A percentile compares a stretch with the other conserved stretches of the same genome.
phyloP scores from a whole-genome alignment of 2,113 vertebrate species.

The Tympanuchus pallidicinctus region DNA sequence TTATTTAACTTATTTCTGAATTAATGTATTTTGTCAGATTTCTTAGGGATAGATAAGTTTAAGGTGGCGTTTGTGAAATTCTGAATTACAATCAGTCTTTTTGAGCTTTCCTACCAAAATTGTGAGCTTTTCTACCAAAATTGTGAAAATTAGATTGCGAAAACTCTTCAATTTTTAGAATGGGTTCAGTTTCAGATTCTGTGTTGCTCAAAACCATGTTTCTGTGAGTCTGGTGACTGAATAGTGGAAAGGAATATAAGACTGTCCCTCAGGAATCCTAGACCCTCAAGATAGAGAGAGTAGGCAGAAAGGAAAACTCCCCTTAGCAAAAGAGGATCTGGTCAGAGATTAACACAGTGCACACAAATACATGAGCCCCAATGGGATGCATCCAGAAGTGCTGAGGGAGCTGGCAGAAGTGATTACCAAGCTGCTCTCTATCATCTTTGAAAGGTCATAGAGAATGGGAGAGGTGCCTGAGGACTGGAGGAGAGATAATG shows the following conservation, averaged over 20 bases:
- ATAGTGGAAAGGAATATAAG: neutral
- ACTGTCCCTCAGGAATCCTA: neutral
- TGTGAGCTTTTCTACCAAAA: too few species aligned
- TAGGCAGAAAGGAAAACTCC: neutral
- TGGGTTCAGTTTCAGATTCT: neutral
- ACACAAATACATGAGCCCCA: neutral
- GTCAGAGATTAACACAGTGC: neutral
- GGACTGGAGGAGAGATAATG: neutral
- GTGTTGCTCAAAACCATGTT: neutral
- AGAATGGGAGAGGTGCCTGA: neutral
- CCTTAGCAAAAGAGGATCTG: neutral
- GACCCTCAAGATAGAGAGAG: too few species aligned
- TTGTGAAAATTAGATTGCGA: neutral
- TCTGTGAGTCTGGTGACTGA: neutral
- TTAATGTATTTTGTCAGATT: neutral
- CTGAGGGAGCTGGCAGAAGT: neutral
- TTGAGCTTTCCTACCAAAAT: neutral
- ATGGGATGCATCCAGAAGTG: neutral
- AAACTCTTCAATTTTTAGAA: neutral
- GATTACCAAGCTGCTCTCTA: neutral
- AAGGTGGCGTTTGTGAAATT: neutral
- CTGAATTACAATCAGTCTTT: neutral
- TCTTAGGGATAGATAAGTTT: neutral
- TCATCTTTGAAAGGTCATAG: neutral
- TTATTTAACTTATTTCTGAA: neutral